phyloP scores from a whole-genome alignment of 2,113 vertebrate genomes.

The Amphiprion percula region DNA sequence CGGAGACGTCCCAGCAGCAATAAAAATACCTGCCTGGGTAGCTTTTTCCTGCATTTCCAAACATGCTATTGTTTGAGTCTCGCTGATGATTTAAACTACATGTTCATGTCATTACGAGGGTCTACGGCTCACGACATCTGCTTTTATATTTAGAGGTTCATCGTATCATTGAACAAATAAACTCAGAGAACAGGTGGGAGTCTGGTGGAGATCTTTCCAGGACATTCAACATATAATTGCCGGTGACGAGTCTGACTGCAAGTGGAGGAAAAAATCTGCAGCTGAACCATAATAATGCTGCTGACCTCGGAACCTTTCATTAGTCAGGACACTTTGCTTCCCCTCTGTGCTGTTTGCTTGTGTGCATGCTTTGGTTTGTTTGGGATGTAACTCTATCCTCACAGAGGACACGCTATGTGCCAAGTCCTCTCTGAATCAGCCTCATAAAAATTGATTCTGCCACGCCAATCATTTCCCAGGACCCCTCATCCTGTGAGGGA shows the following conservation, averaged over 20 bases:
- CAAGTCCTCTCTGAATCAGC: slow-evolving; percentile 22
- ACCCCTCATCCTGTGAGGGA: slow-evolving; percentile 9
- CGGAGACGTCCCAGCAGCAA: slow-evolving; percentile 53
- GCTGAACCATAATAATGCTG: slow-evolving; percentile 14
- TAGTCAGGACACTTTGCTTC: slow-evolving; percentile 57
- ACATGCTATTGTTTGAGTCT: slow-evolving; percentile 33
- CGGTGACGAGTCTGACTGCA: slow-evolving; percentile 57
- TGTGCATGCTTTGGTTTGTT: slow-evolving; percentile 71
- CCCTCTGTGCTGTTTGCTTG: slow-evolving; percentile 57
- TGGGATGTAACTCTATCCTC: slow-evolving; percentile 63
- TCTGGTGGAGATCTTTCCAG: slow-evolving; percentile 32
- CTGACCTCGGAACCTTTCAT: slow-evolving; percentile 59
- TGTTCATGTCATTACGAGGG: background rate
- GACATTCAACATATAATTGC: slow-evolving; percentile 31
- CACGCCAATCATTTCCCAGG: slow-evolving; percentile 25
- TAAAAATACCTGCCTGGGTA: slow-evolving; percentile 57
- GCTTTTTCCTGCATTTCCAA: slow-evolving; percentile 5
- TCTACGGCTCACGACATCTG: slow-evolving; percentile 24
- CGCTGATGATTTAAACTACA: background rate
- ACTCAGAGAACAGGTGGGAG: slow-evolving; percentile 53
- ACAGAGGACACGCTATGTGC: slow-evolving; percentile 30
- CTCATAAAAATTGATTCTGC: slow-evolving; percentile 33
- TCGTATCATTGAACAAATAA: slow-evolving; percentile 11
- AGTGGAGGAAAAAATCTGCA: slow-evolving; percentile 25
- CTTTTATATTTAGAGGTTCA: slow-evolving; percentile 24